Evolutionary conservation across 2,888 invertebrate species (phyloP), one percentile per base, ranked within the genome.

Genomic region (Macaria liturata): DNA sequence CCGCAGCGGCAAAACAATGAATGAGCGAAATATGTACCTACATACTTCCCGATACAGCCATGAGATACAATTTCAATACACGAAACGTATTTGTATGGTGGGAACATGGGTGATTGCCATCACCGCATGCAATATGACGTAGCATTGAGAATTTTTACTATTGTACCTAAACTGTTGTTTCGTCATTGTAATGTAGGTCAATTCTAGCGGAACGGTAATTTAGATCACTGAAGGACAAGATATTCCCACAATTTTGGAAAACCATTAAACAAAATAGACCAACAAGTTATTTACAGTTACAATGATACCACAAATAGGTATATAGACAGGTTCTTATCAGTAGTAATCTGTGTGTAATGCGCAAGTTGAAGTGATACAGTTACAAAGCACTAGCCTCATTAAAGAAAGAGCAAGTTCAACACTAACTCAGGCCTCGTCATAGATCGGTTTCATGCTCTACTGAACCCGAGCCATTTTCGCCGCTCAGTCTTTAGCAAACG

Each of bases 391-490:
- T 52, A 51, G 54, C 62, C 59, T 64, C 57, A 32, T 44, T 39
- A 46, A 49, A 42, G 58, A 54, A 50, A 66, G 71, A 76, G 69
- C 71, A 74, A 75, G 73, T 73, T 75, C 70, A 71, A 67, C 61
- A 64, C 59, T 58, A 57, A 54, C 48, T 37, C 50, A 59, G 59
- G 62, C 65, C 67, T 67, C 68, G 65, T 72, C 71, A 74, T 68
- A 75, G 71, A 76, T 70, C 62, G 65, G 69, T 74, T 72, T 77
- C 72, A 79, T 70, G 80, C 78, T 76, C 70, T 74, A 75, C 59
- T 75, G 80, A 70, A 59, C 72, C 50, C 60, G 58, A 65, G 54
- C 68, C 65, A 71, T 71, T 76, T 76, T 76, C 70, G 66, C 64
- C 66, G 66, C 66, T 76, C 78, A 81, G 81, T 83, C 67, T 69